Evolutionary conservation across 2,113 vertebrate species (phyloP).

Genomic region (Theristicus caerulescens): DNA sequence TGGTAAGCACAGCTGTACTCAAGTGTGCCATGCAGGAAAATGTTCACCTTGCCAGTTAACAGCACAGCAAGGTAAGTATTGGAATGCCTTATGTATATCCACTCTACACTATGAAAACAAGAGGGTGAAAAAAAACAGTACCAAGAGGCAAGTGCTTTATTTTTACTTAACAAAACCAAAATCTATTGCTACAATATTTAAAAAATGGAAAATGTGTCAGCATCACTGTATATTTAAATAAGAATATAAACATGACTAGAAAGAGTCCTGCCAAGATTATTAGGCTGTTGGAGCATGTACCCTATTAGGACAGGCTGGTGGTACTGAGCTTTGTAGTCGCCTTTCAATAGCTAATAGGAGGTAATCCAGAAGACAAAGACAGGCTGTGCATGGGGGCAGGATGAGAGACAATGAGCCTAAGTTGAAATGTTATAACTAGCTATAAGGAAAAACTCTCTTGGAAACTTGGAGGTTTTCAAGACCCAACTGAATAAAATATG

Average conservation of each 20-base stretch:
- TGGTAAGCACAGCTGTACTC: constrained; percentile 85
- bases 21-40: constrained; percentile 87
- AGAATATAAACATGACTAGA: neutral
- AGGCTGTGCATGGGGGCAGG: neutral
- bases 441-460: neutral
- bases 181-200: neutral
- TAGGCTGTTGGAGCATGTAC: neutral
- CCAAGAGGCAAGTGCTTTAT: neutral
- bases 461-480: neutral
- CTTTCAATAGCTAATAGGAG: neutral
- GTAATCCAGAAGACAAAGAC: neutral
- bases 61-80: constrained; percentile 84
- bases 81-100: neutral
- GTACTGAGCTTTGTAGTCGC: neutral
- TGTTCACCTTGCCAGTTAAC: constrained; percentile 88
- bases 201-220: neutral
- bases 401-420: neutral
- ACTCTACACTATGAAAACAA: neutral
- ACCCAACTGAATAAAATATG: neutral
- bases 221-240: neutral
- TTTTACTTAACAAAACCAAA: neutral
- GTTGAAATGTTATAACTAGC: neutral
- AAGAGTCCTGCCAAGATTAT: neutral
- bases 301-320: neutral
- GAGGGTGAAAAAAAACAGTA: neutral